A percentile compares a stretch with the other conserved stretches of the same genome.
Conservation (phyloP, 2,113 vertebrate species). For the Nycticryphes semicollaris region DNA sequence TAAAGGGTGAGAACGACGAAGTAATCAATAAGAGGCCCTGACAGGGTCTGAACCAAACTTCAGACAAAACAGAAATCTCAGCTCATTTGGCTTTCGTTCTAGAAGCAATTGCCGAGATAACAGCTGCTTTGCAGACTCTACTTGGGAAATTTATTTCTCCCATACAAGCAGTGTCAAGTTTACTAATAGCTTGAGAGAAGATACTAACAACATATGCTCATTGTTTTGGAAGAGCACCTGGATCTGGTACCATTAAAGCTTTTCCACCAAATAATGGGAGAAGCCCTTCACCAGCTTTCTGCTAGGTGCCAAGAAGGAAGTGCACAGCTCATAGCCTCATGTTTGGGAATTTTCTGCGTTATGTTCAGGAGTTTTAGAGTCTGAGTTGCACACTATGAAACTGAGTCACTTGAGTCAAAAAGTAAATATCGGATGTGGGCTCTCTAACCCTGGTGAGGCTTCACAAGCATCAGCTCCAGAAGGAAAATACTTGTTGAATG, state of each 20-base stretch:
- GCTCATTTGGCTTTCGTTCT: not conserved
- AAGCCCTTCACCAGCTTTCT: not conserved
- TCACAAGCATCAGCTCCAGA: not conserved
- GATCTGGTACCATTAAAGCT: not conserved
- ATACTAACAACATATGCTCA: rapidly evolving
- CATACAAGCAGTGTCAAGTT: not conserved
- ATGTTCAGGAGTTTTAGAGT: not conserved
- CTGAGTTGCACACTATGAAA: not conserved
- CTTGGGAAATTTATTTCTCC: not conserved
- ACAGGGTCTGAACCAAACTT: not conserved
- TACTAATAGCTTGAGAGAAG: not conserved
- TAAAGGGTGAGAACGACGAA: not conserved
- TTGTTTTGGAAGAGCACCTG: not conserved
- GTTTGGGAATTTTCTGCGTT: not conserved
- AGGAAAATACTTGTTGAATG: not conserved
- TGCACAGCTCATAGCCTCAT: rapidly evolving
- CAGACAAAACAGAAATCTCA: not conserved
- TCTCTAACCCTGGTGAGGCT: not conserved
- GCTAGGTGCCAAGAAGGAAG: not conserved
- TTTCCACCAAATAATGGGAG: not conserved
- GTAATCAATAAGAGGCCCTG: not conserved
- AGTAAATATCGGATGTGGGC: slow-evolving; percentile 45
- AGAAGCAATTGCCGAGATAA: not conserved
- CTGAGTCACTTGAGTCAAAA: slow-evolving; percentile 31
- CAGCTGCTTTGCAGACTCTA: not conserved